Conservation (phyloP, 92 coral and sea anemone genomes). For the Parazoanthus atlanticus region DNA sequence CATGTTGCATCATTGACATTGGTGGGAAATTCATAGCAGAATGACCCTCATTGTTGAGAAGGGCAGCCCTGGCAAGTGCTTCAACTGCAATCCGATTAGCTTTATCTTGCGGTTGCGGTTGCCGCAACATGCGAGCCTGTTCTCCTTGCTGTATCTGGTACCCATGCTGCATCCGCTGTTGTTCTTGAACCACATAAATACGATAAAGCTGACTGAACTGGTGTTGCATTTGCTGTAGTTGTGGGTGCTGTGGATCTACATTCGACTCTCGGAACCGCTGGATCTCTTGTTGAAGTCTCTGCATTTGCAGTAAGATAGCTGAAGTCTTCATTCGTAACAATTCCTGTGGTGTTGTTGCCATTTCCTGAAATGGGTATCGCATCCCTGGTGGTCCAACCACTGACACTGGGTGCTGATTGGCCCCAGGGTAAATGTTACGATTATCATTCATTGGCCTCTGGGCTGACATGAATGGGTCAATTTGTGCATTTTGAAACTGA, state of each 20-base stretch:
- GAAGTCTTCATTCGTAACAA: conserved; percentile 91
- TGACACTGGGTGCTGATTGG: conserved; percentile 64
- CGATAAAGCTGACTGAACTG: conserved; percentile 92
- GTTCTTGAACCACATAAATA: conserved; percentile 87
- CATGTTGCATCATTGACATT: conserved; percentile 62
- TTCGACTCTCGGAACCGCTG: conserved; percentile 90
- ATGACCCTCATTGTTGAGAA: conserved; percentile 68
- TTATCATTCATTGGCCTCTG: conserved; percentile 52
- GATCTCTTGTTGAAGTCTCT: conserved; percentile 95
- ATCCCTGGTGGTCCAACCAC: conserved; percentile 60
- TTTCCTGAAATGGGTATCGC: conserved; percentile 71
- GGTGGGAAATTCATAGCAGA: conserved; percentile 75
- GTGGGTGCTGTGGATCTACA: conserved; percentile 73
- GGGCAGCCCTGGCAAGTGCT: conserved; percentile 97
- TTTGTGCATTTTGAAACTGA: conserved; percentile 55
- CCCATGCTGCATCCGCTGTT: conserved; percentile 80
- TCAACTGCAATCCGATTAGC: conserved; percentile 98
- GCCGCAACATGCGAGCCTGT: conserved; percentile 75
- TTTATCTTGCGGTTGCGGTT: conserved; percentile 91
- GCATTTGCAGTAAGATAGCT: conserved; percentile 89
- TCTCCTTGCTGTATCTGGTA: conserved; percentile 79
- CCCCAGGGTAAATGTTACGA: conserved; percentile 53
- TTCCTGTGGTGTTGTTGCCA: conserved; percentile 69
- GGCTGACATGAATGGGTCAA: conserved; percentile 56
- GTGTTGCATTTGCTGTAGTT: conserved; percentile 88